These are phyloP conservation scores for Odontesthes bonariensis DNA, from an alignment of 2,113 vertebrate species.

Conservation along the genomic window DNA sequence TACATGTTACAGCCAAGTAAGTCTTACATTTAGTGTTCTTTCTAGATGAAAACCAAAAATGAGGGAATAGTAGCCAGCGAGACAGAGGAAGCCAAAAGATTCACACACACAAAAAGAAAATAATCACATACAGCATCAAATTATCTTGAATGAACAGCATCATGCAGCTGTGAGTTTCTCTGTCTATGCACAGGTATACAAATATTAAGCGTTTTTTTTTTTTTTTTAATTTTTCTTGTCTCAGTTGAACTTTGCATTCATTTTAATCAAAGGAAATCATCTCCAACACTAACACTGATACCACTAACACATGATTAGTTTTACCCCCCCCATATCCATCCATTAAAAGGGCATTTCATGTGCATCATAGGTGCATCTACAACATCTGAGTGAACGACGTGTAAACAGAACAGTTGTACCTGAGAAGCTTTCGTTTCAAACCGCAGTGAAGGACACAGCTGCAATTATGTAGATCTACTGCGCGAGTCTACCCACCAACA, in stretches of 20 bases:
- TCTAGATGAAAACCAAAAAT: conserved; percentile 32
- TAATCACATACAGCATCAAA: conserved; percentile 49
- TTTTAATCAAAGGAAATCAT: conserved; percentile 48
- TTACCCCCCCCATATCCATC: conserved; percentile 22
- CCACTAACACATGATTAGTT: conserved; percentile 47
- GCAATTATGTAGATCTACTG: conserved; percentile 34
- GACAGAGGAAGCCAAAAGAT: conserved; percentile 36
- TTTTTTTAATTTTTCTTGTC: conserved; percentile 36
- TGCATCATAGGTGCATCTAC: conserved; percentile 69
- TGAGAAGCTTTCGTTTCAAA: conserved; percentile 75
- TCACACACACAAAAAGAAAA: conserved; percentile 20
- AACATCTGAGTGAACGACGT: conserved; percentile 63
- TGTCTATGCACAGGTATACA: conserved; percentile 51
- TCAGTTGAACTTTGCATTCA: conserved; percentile 43
- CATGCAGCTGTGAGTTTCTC: conserved; percentile 67
- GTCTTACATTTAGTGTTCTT: conserved; percentile 21
- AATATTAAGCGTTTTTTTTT: too few relatives aligned
- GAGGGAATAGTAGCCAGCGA: conserved; percentile 30
- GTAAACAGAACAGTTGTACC: conserved; percentile 80
- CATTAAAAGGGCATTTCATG: conserved; percentile 58
- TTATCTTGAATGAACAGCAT: conserved; percentile 57
- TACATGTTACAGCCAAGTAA: conserved; percentile 27
- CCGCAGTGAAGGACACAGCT: conserved; percentile 44
- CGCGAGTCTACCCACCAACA: conserved; percentile 30
- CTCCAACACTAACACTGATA: conserved; percentile 58